A percentile compares a stretch with the other conserved stretches of the same genome.
These are phyloP conservation scores for Dicrurus megarhynchus DNA, from an alignment of 2,113 vertebrate genomes.

Conservation along the genomic window DNA sequence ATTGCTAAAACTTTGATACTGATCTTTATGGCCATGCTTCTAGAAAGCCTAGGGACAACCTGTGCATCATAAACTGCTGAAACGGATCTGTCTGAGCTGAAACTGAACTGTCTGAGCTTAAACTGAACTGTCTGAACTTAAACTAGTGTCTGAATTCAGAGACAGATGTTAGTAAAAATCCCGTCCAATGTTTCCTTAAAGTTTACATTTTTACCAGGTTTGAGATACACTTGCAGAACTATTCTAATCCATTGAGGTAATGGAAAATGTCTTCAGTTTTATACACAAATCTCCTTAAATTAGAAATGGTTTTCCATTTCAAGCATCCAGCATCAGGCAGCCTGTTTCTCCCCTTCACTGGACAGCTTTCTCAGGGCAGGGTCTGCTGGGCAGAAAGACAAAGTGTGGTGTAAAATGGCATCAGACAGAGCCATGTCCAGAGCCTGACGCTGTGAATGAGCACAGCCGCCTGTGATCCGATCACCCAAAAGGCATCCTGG, in stretches of 20 bases:
- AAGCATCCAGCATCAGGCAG: background rate
- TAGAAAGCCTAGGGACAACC: background rate
- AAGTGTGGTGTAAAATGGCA: accelerated
- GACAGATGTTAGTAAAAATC: background rate
- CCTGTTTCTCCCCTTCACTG: background rate
- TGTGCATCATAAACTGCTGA: background rate
- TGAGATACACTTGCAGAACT: background rate
- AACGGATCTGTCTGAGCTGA: background rate
- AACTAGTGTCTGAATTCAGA: background rate
- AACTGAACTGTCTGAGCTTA: background rate
- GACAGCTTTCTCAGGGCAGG: background rate
- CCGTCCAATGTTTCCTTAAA: background rate
- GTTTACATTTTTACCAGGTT: slow-evolving; percentile 7
- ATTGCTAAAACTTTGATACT: background rate
- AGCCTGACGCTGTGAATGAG: accelerated
- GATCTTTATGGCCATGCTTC: background rate
- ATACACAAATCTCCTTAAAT: background rate
- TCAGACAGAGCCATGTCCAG: accelerated
- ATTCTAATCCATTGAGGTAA: background rate
- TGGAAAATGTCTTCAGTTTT: slow-evolving; percentile 5
- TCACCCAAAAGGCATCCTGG: background rate
- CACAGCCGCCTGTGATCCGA: accelerated
- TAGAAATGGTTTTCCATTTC: background rate
- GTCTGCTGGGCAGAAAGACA: background rate
- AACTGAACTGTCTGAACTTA: background rate